A percentile compares a stretch with the other conserved stretches of the same genome.
These are phyloP conservation scores for Oscheius sp. DNA, from an alignment of 2,888 invertebrate species.

Conservation along the genomic window DNA sequence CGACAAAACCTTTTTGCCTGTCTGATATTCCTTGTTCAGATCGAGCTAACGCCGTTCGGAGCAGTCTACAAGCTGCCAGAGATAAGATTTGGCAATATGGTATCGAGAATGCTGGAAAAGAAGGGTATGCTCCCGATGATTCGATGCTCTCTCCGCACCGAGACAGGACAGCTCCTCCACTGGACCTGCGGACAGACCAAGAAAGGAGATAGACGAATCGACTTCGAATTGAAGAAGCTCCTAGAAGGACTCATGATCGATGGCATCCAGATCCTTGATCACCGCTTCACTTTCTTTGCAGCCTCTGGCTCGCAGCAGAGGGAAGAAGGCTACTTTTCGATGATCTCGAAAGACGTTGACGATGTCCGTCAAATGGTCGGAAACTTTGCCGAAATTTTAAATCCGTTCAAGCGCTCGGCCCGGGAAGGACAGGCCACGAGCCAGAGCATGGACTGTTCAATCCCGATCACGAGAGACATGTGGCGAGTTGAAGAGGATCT, in stretches of 20 bases:
- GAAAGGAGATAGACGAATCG: not conserved
- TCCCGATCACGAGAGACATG: not conserved
- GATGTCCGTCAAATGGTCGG: not conserved
- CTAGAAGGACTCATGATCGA: not conserved
- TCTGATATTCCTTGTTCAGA: not conserved
- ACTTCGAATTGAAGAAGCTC: not conserved
- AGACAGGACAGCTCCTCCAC: not conserved
- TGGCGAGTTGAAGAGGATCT: not conserved
- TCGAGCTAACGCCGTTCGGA: constrained; percentile 5
- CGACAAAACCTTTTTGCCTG: not conserved
- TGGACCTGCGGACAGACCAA: not conserved
- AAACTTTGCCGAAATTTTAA: not conserved
- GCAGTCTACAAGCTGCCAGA: constrained; percentile 5
- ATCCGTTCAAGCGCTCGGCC: not conserved
- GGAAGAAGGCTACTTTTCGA: constrained; percentile 14
- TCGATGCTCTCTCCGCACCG: not conserved
- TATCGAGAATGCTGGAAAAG: not conserved
- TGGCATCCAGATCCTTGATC: not conserved
- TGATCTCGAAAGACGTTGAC: not conserved
- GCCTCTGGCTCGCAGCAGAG: not conserved
- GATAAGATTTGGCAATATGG: not conserved
- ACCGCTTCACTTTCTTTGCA: not conserved
- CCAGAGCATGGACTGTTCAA: constrained; percentile 13
- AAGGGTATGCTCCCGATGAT: not conserved
- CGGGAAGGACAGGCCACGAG: constrained; percentile 2